Base-by-base conservation (phyloP, 2,888 invertebrate species). In the Standfussiana lucernea region DNA sequence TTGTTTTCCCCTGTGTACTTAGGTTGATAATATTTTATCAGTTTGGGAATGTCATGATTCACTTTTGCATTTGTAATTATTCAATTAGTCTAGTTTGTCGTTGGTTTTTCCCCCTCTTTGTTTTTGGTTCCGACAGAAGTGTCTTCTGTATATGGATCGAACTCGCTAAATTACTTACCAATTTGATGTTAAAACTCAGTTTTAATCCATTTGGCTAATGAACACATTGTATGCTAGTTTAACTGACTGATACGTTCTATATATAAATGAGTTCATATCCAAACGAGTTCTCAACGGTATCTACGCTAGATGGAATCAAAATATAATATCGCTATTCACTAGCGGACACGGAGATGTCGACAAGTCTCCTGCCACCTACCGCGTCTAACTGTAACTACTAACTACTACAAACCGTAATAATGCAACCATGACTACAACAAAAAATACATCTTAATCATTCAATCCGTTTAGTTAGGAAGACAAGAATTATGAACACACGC, bases 41-140 rank as follows among this genome's bases (percentile, higher is more conserved):
- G 21, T 66, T 72, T 50, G 32, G 67, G 56, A 62, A 64, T 59
- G n/a, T 77, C 37, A 69, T 82, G 77, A 81, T 72, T 72, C 72
- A 69, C 37, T n/a, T 56, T 13, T 40, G 18, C 10, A 6, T 47
- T 32, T 24, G 8, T 53, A 59, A 67, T 59, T 76, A 50, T 15
- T 77, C 47, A 35, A 66, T 40, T 50, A 37, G 13, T 53, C 24
- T 24, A 35, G 50, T 8, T 11, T 8, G 6, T 15, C 3, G 18
- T 35, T 56, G 28, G 28, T 28, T 56, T 56, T 56, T 15, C 13
- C 8, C 24, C 24, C 24, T 37, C 37, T 15, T 40, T 62, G 2
- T 37, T 1, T 24, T 62, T 37, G 24, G 62, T n/a, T 37, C 3
- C 1, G 13, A 62, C 37, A 37, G 11, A 11, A 61, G 56, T 15